Evolutionary conservation across 2,888 invertebrate species (phyloP).

Genomic region (Standfussiana lucernea): DNA sequence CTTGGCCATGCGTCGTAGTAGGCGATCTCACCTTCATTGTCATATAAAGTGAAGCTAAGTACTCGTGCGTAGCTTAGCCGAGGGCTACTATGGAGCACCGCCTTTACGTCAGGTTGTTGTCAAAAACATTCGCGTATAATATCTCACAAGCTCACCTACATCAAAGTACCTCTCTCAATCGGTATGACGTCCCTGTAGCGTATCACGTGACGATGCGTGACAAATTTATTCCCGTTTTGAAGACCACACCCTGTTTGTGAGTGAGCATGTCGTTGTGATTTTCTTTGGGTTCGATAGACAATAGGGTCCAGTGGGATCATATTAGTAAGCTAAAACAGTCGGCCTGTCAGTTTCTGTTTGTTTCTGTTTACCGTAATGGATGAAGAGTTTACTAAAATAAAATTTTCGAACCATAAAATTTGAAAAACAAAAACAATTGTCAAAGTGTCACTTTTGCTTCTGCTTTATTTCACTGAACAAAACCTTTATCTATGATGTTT

Average conservation of each 20-base stretch:
- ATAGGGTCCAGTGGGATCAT: background rate
- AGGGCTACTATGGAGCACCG: background rate
- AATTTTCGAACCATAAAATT: no score
- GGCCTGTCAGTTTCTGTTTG: no score
- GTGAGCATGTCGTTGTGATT: slow-evolving; percentile 19
- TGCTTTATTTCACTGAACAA: no score
- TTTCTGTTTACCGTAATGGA: background rate
- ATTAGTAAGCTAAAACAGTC: background rate
- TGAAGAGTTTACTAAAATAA: background rate
- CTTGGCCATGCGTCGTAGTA: no score
- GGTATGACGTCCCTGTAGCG: slow-evolving; percentile 72
- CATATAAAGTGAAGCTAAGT: no score
- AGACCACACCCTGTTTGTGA: slow-evolving; percentile 35
- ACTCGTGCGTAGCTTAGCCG: background rate
- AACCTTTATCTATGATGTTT: background rate
- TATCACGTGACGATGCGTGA: slow-evolving; percentile 53
- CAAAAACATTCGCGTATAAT: slow-evolving; percentile 72
- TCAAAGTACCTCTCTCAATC: slow-evolving; percentile 68
- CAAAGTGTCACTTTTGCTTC: background rate
- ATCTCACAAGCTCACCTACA: slow-evolving; percentile 74
- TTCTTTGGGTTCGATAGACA: background rate
- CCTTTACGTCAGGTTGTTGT: slow-evolving; percentile 56
- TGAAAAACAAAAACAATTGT: background rate
- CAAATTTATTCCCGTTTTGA: slow-evolving; percentile 45
- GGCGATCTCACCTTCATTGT: no score